These are phyloP conservation scores for Standfussiana lucernea DNA, from an alignment of 2,888 invertebrate species.

Conservation along the genomic window DNA sequence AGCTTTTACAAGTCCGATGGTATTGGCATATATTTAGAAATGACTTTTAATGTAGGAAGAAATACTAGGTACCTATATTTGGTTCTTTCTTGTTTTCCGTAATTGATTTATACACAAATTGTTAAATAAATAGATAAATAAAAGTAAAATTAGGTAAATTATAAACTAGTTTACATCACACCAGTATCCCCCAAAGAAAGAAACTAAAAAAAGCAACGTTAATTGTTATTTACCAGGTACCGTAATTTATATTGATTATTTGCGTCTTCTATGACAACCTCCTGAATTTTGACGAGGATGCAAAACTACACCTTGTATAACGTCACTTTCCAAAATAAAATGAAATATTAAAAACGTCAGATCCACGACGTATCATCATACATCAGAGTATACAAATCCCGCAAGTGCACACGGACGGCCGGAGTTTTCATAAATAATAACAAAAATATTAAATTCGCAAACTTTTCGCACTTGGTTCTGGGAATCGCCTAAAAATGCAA, in stretches of 20 bases:
- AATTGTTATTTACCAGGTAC: too few relatives aligned
- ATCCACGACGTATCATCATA: not conserved
- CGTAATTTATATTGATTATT: too few relatives aligned
- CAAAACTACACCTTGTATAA: too few relatives aligned
- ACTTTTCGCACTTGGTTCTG: slow-evolving; percentile 17
- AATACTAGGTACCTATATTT: not conserved
- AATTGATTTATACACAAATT: too few relatives aligned
- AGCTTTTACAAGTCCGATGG: slow-evolving; percentile 1
- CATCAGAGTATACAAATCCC: slow-evolving; percentile 3
- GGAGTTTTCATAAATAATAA: slow-evolving; percentile 11
- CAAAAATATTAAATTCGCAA: not conserved
- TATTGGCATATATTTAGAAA: not conserved
- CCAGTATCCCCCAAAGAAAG: too few relatives aligned
- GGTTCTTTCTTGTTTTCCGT: not conserved
- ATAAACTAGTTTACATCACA: not conserved
- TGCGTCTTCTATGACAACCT: too few relatives aligned
- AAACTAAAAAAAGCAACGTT: too few relatives aligned
- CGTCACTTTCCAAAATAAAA: not conserved
- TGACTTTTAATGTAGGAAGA: not conserved
- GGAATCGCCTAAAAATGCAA: slow-evolving; percentile 27
- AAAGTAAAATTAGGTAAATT: not conserved
- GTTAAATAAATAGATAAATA: too few relatives aligned
- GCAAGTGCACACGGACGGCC: not conserved
- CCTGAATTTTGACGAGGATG: too few relatives aligned
- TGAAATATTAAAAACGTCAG: slow-evolving; percentile 1